Evolutionary conservation across 92 coral and sea anemone genomes (phyloP).

Genomic region (Bergia puertoricense): DNA sequence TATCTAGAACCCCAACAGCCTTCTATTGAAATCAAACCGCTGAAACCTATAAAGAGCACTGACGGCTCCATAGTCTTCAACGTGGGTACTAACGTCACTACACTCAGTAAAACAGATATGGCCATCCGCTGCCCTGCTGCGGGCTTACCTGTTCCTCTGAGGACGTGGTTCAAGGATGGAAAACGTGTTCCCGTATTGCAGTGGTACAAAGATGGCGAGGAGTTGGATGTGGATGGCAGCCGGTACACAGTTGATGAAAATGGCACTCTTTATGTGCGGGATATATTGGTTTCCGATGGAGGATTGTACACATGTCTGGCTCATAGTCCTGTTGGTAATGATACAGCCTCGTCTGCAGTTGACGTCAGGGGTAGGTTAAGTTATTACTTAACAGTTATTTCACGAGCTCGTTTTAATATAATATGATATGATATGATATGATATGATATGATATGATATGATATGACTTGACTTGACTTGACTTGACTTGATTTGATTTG

Average conservation of each 20-base stretch:
- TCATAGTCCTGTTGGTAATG: constrained; percentile 63
- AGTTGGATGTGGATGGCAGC: not conserved
- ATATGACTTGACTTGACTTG: too few relatives aligned
- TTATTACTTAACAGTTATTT: too few relatives aligned
- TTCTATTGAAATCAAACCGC: constrained; percentile 24
- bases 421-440: too few relatives aligned
- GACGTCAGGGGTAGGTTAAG: not conserved
- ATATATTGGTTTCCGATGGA: constrained; percentile 46
- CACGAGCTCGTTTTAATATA: too few relatives aligned
- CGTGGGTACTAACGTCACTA: constrained; percentile 56
- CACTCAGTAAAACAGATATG: constrained; percentile 62
- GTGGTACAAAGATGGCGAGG: constrained; percentile 35
- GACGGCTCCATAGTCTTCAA: constrained; percentile 32
- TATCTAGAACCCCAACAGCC: constrained; percentile 27
- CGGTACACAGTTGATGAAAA: constrained; percentile 30
- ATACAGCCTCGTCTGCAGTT: constrained; percentile 47
- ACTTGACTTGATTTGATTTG: too few relatives aligned
- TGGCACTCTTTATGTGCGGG: constrained; percentile 33
- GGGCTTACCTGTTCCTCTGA: constrained; percentile 78
- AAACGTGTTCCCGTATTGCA: constrained; percentile 32
- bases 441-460: too few relatives aligned
- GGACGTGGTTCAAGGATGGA: constrained; percentile 67
- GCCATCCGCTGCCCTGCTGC: constrained; percentile 68
- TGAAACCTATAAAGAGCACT: not conserved
- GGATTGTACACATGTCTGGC: constrained; percentile 72